Evolutionary conservation across 2,888 invertebrate species (phyloP), one percentile per base, ranked within the genome.

Genomic region (Drosophila anomelani): DNA sequence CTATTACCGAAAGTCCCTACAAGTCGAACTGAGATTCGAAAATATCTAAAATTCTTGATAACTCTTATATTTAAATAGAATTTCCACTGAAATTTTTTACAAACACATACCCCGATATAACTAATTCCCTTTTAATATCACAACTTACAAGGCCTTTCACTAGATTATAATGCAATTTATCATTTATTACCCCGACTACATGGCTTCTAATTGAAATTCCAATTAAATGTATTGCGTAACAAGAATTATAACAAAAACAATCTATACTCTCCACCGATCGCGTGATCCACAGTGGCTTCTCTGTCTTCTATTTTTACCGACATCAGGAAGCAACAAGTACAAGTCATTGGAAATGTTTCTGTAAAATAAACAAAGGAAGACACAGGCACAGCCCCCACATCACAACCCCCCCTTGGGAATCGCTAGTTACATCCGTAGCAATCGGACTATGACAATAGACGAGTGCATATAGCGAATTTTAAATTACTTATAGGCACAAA

Each of bases 401-500:
- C 20, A 20, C 20, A 20, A n/a, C 10, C 47, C 34, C 49, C 55
- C 54, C 39, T 38, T 29, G 23, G 44, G 15, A n/a, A 47, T 54
- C 15, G 39, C 55, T 13, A 36, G 67, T 57, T 68, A 66, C 66
- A 63, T 63, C 69, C 56, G 32, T 55, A 20, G 43, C 39, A 60
- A 49, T 63, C 60, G 32, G 47, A 46, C 61, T 64, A 17, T 44
- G 47, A 77, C 74, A 72, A 77, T 61, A 75, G 73, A 44, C 41
- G 60, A 54, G 57, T 43, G 46, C 59, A 66, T 62, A 66, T 60
- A 61, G 56, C 66, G 61, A 62, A 56, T 70, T 71, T 60, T 59
- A 67, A 73, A 36, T 67, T 61, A 75, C 61, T 71, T 64, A 75
- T 51, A 56, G 44, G 38, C 72, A 81, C 78, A 86, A 80, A 80